Conservation (phyloP, 1,140 invertebrate genomes). For the Heliconius melpomene region DNA sequence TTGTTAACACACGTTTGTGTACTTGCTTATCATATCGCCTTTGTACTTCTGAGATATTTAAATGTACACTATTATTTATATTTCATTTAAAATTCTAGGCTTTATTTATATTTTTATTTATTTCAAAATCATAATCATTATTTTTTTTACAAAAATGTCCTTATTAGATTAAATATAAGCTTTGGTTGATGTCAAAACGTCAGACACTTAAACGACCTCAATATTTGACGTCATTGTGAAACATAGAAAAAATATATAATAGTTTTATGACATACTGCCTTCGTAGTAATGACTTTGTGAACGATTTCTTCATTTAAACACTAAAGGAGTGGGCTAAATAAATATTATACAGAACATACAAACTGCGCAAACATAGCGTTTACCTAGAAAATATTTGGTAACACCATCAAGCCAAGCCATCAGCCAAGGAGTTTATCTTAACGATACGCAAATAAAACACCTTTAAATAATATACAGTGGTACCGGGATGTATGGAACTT, state of each 20-base stretch:
- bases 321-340: conserved; percentile 57
- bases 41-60: conserved; percentile 23
- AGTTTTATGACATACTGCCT: not conserved
- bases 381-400: conserved; percentile 75
- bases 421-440: conserved; percentile 67
- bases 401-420: conserved; percentile 65
- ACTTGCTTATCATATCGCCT: conserved; percentile 17
- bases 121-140: not conserved
- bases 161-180: no score
- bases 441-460: conserved; percentile 31
- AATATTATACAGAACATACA: conserved; percentile 67
- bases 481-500: not conserved
- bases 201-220: not conserved
- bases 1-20: conserved; percentile 28
- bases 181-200: no score
- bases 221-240: not conserved
- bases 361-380: conserved; percentile 59
- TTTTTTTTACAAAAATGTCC: not conserved
- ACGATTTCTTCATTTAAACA: conserved; percentile 33
- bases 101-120: no score
- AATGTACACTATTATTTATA: not conserved
- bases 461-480: not conserved
- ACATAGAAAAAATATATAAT: not conserved
- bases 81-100: no score
- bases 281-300: conserved; percentile 1